These are phyloP conservation scores for Halcyon malimbica DNA, from an alignment of 2,113 vertebrate genomes.

Conservation along the genomic window DNA sequence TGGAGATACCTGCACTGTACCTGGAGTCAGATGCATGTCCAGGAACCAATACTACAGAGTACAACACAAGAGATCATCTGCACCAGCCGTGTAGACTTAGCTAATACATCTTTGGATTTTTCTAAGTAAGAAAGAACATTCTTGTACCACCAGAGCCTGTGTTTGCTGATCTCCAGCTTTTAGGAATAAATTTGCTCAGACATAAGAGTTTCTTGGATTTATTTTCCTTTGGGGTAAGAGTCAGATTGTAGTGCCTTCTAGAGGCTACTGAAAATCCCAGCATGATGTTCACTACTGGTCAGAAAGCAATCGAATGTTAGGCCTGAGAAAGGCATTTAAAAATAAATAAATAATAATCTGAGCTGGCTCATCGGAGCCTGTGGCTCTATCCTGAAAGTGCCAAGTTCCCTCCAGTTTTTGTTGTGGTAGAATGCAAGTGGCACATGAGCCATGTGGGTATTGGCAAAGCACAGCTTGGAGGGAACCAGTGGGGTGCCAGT, in stretches of 20 bases:
- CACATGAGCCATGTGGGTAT: rapidly evolving
- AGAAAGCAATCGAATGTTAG: neutral
- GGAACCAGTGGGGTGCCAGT: neutral
- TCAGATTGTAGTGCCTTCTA: neutral
- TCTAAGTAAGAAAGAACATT: neutral
- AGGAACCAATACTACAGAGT: neutral
- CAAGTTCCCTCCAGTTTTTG: neutral
- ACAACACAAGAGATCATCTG: neutral
- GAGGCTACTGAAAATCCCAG: neutral
- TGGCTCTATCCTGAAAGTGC: neutral
- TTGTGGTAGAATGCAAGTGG: neutral
- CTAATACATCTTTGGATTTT: neutral
- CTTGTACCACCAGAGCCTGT: neutral
- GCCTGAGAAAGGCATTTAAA: neutral
- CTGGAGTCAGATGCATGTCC: neutral
- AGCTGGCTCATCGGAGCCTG: neutral
- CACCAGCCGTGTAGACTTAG: neutral
- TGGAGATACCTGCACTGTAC: neutral
- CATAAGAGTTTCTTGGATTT: neutral
- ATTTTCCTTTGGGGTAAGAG: neutral
- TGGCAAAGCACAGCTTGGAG: neutral
- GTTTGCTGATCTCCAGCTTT: neutral
- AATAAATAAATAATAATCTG: neutral
- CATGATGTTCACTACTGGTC: rapidly evolving
- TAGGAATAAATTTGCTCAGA: neutral